Conservation (phyloP, 1,140 invertebrate genomes). For the Drosophila leontia region DNA sequence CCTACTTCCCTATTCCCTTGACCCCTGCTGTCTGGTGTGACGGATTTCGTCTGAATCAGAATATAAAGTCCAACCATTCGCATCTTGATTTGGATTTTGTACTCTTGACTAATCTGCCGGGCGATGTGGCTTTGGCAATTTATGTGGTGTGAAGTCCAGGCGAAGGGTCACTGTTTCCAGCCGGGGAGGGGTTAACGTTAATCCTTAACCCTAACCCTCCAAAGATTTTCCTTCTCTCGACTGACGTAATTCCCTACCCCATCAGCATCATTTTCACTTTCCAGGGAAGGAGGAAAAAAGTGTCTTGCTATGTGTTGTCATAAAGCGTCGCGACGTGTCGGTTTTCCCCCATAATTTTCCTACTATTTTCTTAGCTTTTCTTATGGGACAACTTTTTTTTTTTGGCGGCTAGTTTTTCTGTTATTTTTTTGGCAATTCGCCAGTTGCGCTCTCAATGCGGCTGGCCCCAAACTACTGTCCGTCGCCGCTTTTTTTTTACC, state of each 20-base stretch:
- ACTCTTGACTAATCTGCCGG: conserved; percentile 38
- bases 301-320: conserved; percentile 28
- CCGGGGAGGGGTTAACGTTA: conserved; percentile 22
- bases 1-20: not conserved
- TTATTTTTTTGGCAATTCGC: conserved; percentile 43
- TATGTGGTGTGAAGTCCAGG: conserved; percentile 21
- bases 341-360: conserved; percentile 35
- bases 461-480: conserved; percentile 52
- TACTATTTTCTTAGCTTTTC: conserved; percentile 24
- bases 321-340: conserved; percentile 43
- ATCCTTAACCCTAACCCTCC: conserved; percentile 36
- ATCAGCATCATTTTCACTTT: not conserved
- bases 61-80: conserved; percentile 43
- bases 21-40: not conserved
- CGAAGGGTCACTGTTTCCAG: conserved; percentile 20
- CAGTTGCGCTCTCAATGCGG: conserved; percentile 38
- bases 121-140: conserved; percentile 12
- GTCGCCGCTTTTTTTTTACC: conserved; percentile 21
- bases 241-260: conserved; percentile 58
- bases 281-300: not conserved
- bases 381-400: conserved; percentile 3
- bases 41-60: conserved; percentile 43
- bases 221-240: not conserved
- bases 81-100: conserved; percentile 38
- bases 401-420: conserved; percentile 29